Evolutionary conservation across 2,113 vertebrate genomes (phyloP).

Genomic region (Dasyurus viverrinus): DNA sequence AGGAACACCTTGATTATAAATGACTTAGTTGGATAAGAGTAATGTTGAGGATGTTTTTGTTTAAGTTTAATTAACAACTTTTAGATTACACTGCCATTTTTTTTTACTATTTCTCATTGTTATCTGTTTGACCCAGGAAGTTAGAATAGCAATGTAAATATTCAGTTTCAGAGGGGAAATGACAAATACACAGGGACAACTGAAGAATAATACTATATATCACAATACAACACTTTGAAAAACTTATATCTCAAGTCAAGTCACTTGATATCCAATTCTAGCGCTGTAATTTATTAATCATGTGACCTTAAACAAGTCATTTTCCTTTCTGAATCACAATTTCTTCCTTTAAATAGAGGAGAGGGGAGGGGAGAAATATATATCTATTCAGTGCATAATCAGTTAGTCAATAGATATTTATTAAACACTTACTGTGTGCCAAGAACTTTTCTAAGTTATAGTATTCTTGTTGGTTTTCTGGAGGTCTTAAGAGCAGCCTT

Average conservation of each 20-base stretch:
- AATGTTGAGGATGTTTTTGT: background rate
- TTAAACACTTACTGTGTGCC: background rate
- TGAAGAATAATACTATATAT: background rate
- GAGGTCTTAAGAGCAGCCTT: too few relatives aligned
- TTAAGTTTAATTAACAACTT: slow-evolving; percentile 54
- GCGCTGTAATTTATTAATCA: background rate
- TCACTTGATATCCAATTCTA: background rate
- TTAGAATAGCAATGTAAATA: background rate
- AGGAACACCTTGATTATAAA: background rate
- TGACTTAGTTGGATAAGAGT: slow-evolving; percentile 36
- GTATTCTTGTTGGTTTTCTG: too few relatives aligned
- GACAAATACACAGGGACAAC: background rate
- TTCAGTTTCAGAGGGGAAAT: background rate
- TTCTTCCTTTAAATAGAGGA: background rate
- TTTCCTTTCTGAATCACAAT: background rate
- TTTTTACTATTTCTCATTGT: background rate
- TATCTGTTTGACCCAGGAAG: background rate
- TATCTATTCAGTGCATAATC: too few relatives aligned
- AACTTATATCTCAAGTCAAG: background rate
- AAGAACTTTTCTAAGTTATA: background rate
- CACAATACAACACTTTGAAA: background rate
- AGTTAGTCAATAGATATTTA: background rate
- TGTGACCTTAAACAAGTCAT: background rate
- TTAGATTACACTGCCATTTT: background rate
- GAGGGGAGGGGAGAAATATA: background rate